Conservation (phyloP, 1,140 invertebrate species). For the Camponotus floridanus region DNA sequence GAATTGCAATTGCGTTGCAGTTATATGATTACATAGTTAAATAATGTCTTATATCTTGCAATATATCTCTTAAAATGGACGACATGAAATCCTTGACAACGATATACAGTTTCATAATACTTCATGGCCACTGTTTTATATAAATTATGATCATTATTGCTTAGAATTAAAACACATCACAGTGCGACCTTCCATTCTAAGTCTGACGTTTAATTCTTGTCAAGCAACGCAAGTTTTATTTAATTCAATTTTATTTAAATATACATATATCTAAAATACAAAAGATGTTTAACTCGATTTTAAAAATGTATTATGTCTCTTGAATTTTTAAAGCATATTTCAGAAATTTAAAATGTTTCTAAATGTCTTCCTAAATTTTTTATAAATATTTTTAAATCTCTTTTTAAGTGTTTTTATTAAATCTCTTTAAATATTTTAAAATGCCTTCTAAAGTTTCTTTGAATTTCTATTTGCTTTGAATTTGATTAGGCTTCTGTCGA, state of each 20-base stretch:
- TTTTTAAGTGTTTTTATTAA: too few species aligned
- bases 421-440: too few species aligned
- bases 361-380: not conserved
- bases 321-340: not conserved
- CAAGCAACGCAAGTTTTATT: not conserved
- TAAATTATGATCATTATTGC: conserved; percentile 16
- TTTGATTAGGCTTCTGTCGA: conserved; percentile 25
- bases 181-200: not conserved
- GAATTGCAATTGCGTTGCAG: conserved; percentile 10
- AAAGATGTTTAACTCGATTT: not conserved
- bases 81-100: not conserved
- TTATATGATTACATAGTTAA: conserved; percentile 24
- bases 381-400: too few species aligned
- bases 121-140: conserved; percentile 13
- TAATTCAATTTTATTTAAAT: not conserved
- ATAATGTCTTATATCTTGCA: not conserved
- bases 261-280: conserved; percentile 4
- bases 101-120: not conserved
- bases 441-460: not conserved
- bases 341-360: not conserved
- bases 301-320: too few species aligned
- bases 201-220: not conserved
- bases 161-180: conserved; percentile 10
- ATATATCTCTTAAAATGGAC: not conserved
- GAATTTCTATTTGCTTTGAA: conserved; percentile 2